These are phyloP conservation scores for Coregonus ussuriensis DNA, from an alignment of 2,797 vertebrate genomes.

Conservation along the genomic window DNA sequence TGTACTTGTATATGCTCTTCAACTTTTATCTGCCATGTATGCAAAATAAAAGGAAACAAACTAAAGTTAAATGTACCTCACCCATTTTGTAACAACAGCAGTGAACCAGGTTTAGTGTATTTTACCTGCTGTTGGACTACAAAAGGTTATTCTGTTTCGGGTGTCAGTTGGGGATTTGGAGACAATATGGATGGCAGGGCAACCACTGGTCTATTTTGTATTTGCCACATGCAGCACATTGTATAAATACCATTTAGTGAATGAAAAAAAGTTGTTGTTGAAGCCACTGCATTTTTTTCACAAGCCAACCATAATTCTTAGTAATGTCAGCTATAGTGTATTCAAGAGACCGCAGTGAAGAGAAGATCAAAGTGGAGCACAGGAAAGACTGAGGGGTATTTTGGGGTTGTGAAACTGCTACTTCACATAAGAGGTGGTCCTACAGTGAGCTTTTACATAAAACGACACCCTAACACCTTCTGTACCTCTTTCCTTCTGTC, in stretches of 20 bases:
- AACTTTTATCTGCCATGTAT: no score
- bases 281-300: background rate
- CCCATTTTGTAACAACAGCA: background rate
- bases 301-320: background rate
- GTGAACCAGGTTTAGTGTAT: background rate
- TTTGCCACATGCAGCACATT: background rate
- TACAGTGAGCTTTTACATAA: background rate
- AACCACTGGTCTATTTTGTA: background rate
- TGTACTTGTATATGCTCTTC: no score
- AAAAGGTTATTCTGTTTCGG: background rate
- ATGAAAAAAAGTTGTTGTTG: background rate
- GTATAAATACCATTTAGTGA: background rate
- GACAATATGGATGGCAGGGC: background rate
- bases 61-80: background rate
- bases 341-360: slow-evolving; percentile 2
- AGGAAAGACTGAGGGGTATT: slow-evolving; percentile 3
- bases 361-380: slow-evolving; percentile 11
- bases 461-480: background rate
- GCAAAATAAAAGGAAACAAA: no score
- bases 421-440: background rate
- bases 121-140: background rate
- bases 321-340: slow-evolving; percentile 17
- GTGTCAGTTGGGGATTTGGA: background rate
- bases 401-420: background rate
- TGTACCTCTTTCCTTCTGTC: background rate